These are phyloP conservation scores for honey bee (Apis mellifera) DNA, from an alignment of 1,140 invertebrate genomes.

Conservation along the genomic window Amel_HAv3.1 CM009931.2:10813001-10813500, in stretches of 20 bases:
- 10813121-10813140: slow-evolving; percentile 87
- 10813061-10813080: slow-evolving; percentile 81
- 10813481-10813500: neutral
- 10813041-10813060: slow-evolving; percentile 68
- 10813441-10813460: slow-evolving; percentile 77
- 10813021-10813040: neutral
- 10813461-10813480: slow-evolving; percentile 39
- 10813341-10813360: slow-evolving; percentile 88
- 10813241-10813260: slow-evolving; percentile 84
- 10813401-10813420: slow-evolving; percentile 84
- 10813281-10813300: neutral
- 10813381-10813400: slow-evolving; percentile 79
- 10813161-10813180: slow-evolving; percentile 90
- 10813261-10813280: neutral
- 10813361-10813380: slow-evolving; percentile 88
- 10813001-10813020: neutral
- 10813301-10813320: neutral
- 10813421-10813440: slow-evolving; percentile 85
- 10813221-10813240: slow-evolving; percentile 90
- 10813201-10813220: slow-evolving; percentile 92
- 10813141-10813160: slow-evolving; percentile 81
- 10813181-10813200: slow-evolving; percentile 95
- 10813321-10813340: slow-evolving; percentile 59
- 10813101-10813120: slow-evolving; percentile 87
- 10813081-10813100: slow-evolving; percentile 83